A percentile compares a stretch with the other conserved stretches of the same genome.
Conservation (phyloP, 2,888 invertebrate species). For the Crioceris asparagi region DNA sequence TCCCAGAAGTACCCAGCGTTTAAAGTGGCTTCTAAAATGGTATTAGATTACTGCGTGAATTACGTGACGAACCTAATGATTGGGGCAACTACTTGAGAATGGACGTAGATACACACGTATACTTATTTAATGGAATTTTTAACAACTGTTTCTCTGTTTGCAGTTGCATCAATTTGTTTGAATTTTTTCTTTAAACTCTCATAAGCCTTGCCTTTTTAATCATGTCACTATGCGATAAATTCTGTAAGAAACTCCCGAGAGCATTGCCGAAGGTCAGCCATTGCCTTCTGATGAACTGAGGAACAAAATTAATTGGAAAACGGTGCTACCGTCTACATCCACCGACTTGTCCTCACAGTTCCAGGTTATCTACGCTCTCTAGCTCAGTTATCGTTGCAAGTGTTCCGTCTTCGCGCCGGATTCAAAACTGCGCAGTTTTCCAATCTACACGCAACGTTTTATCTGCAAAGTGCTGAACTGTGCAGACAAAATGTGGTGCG, state of each 20-base stretch:
- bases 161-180: slow-evolving; percentile 5
- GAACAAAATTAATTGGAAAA: slow-evolving; percentile 4
- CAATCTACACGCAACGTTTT: too few relatives aligned
- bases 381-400: too few relatives aligned
- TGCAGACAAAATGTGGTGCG: not conserved
- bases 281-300: not conserved
- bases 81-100: too few relatives aligned
- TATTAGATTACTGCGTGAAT: too few relatives aligned
- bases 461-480: not conserved
- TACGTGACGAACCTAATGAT: too few relatives aligned
- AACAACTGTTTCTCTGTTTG: slow-evolving; percentile 5
- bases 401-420: not conserved
- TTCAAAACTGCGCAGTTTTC: not conserved
- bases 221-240: slow-evolving; percentile 5
- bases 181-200: slow-evolving; percentile 6
- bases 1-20: not conserved
- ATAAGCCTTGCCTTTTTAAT: slow-evolving; percentile 5
- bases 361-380: not conserved
- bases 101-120: too few relatives aligned
- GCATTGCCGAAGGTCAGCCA: slow-evolving; percentile 5
- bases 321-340: slow-evolving; percentile 4
- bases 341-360: too few relatives aligned
- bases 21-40: not conserved
- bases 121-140: too few relatives aligned
- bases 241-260: slow-evolving; percentile 6